These are phyloP conservation scores for Agriopis leucophaearia DNA, from an alignment of 2,888 invertebrate species.

Conservation along the genomic window DNA sequence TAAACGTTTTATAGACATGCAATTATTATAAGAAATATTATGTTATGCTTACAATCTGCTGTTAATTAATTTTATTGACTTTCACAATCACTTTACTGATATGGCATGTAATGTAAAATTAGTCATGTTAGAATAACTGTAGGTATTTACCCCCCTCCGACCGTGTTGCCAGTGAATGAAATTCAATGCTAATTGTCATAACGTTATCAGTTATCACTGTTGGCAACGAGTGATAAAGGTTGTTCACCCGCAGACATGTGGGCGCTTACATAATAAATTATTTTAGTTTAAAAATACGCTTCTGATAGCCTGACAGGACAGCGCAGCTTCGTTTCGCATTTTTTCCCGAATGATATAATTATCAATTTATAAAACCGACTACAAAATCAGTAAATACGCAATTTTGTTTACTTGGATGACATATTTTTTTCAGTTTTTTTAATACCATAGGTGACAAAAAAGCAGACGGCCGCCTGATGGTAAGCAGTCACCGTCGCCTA, in stretches of 20 bases:
- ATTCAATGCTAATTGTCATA: constrained; percentile 50
- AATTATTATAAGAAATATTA: neutral
- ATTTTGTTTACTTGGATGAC: too few relatives aligned
- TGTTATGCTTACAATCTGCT: neutral
- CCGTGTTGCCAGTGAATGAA: constrained; percentile 36
- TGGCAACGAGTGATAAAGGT: constrained; percentile 60
- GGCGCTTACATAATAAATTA: constrained; percentile 43
- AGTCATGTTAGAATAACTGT: constrained; percentile 13
- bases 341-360: too few relatives aligned
- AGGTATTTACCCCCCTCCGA: constrained; percentile 22
- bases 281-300: neutral
- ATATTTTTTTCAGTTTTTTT: too few relatives aligned
- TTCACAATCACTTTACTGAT: neutral
- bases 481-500: too few relatives aligned
- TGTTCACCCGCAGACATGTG: constrained; percentile 54
- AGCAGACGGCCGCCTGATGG: too few relatives aligned
- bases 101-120: constrained; percentile 2
- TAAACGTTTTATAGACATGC: too few relatives aligned
- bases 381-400: too few relatives aligned
- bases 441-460: too few relatives aligned
- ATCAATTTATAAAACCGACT: too few relatives aligned
- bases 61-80: constrained; percentile 5
- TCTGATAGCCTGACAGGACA: too few relatives aligned
- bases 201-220: constrained; percentile 40
- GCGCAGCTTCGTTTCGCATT: too few relatives aligned